These are phyloP conservation scores for Hylomyscus alleni DNA, from an alignment of 2,797 vertebrate genomes.

Conservation along the genomic window DNA sequence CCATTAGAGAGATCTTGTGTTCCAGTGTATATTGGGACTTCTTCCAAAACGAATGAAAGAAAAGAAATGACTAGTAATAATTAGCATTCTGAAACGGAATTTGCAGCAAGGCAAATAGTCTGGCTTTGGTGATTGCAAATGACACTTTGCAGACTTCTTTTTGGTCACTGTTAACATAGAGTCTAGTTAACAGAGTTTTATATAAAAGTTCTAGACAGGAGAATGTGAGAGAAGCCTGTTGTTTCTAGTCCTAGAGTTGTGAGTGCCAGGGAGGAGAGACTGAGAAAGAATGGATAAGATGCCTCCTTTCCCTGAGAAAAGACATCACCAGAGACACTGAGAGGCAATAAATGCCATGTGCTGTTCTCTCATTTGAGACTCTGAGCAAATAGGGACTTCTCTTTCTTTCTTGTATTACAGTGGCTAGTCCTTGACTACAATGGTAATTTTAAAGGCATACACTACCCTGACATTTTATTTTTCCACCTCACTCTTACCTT, in stretches of 20 bases:
- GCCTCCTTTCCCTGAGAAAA: neutral
- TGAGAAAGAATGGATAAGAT: neutral
- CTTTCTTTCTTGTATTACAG: neutral
- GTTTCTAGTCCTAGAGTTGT: neutral
- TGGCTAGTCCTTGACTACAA: neutral
- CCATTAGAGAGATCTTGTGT: neutral
- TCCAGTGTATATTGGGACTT: slow-evolving; percentile 2
- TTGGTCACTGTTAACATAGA: neutral
- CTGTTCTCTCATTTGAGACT: neutral
- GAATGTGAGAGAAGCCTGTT: neutral
- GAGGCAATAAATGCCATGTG: neutral
- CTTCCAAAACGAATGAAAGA: slow-evolving; percentile 48
- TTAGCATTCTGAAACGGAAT: slow-evolving; percentile 49
- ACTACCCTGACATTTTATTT: slow-evolving; percentile 19
- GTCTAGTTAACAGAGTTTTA: slow-evolving; percentile 3
- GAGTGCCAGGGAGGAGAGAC: neutral
- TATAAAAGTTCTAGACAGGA: neutral
- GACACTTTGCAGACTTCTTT: slow-evolving; percentile 18
- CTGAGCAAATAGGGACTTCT: neutral
- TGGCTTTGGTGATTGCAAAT: neutral
- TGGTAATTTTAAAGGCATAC: slow-evolving; percentile 15
- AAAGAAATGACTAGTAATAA: slow-evolving; percentile 38
- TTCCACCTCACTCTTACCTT: slow-evolving; percentile 36
- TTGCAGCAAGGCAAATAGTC: neutral
- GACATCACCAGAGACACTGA: neutral